Evolutionary conservation across 2,888 invertebrate genomes (phyloP), one percentile per base, ranked within the genome.

Genomic region (Adelphocoris suturalis): DNA sequence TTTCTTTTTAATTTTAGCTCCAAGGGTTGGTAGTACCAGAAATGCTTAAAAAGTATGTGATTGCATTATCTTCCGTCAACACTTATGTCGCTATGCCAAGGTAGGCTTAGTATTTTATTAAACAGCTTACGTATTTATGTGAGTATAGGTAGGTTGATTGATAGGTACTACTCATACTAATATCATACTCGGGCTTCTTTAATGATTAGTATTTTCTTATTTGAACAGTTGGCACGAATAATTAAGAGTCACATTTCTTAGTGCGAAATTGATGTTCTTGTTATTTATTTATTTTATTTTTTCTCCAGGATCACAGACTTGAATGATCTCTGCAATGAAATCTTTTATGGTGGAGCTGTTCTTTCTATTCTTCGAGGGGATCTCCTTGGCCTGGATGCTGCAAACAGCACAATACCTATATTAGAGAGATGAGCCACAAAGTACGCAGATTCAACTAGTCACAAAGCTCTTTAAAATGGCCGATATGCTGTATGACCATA

Each of bases 21-120:
- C 61, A 61, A 23, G n/a, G 85, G n/a, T 61, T 85, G 48, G 11
- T 85, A 57, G 85, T 57, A n/a, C 85, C 85, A 7, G 85, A 85
- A 85, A 27, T 85, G 28, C 5, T 37, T n/a, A 85, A 85, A 61
- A 61, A n/a, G n/a, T 61, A 85, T 16, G 11, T 46, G 37, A 61
- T 85, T 37, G 85, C 28, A 19, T 57, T 85, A 7, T 57, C 57
- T 28, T 14, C 61, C 16, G 61, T 85, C 55, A 57, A 85, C 85
- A 28, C 27, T 0, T 85, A 85, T 23, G 37, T 85, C 52, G 19
- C 14, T 14, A 52, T n/a, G n/a, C 82, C 82, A 14, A 82, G 82
- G 82, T 82, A 13, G 12, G 37, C 7, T n/a, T n/a, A n/a, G n/a
- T n/a, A n/a, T n/a, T n/a, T n/a, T n/a, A n/a, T n/a, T n/a, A n/a